These are phyloP conservation scores for Brachymystax lenok DNA, from an alignment of 2,797 vertebrate genomes.

Conservation along the genomic window DNA sequence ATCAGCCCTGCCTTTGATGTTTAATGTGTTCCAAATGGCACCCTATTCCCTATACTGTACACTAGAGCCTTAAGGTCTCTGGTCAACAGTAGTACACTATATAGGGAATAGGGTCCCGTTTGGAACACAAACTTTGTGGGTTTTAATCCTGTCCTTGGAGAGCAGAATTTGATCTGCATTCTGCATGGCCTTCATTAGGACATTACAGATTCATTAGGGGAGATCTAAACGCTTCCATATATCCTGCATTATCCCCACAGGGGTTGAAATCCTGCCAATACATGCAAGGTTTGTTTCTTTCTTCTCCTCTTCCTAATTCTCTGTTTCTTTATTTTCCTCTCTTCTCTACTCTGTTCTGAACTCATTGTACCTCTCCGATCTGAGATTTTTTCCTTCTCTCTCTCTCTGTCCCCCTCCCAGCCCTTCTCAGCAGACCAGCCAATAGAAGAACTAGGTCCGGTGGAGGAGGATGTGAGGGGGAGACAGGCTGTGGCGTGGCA, in stretches of 20 bases:
- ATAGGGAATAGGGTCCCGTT: too few relatives aligned
- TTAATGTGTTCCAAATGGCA: slow-evolving; percentile 37
- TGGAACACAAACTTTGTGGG: neutral
- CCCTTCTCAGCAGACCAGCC: slow-evolving; percentile 42
- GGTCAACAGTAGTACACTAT: too few relatives aligned
- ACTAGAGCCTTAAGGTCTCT: too few relatives aligned
- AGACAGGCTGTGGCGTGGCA: slow-evolving; percentile 55
- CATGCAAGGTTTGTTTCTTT: slow-evolving; percentile 37
- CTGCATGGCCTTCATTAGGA: slow-evolving; percentile 69
- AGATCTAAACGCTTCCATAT: slow-evolving; percentile 75
- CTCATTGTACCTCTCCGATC: slow-evolving; percentile 15
- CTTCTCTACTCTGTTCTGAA: slow-evolving; percentile 4
- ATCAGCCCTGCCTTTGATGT: slow-evolving; percentile 74
- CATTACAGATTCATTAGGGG: slow-evolving; percentile 67
- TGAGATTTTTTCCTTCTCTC: neutral
- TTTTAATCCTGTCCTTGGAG: slow-evolving; percentile 67
- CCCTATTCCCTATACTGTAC: too few relatives aligned
- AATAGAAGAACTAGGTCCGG: slow-evolving; percentile 42
- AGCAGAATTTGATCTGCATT: slow-evolving; percentile 72
- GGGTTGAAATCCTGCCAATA: slow-evolving; percentile 58
- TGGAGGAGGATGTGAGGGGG: slow-evolving; percentile 55
- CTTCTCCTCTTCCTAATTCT: neutral
- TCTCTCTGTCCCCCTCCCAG: slow-evolving; percentile 21
- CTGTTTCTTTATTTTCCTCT: neutral
- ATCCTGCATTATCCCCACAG: slow-evolving; percentile 50